phyloP scores from a whole-genome alignment of 2,113 vertebrate genomes.

The Lucifuga dentata region DNA sequence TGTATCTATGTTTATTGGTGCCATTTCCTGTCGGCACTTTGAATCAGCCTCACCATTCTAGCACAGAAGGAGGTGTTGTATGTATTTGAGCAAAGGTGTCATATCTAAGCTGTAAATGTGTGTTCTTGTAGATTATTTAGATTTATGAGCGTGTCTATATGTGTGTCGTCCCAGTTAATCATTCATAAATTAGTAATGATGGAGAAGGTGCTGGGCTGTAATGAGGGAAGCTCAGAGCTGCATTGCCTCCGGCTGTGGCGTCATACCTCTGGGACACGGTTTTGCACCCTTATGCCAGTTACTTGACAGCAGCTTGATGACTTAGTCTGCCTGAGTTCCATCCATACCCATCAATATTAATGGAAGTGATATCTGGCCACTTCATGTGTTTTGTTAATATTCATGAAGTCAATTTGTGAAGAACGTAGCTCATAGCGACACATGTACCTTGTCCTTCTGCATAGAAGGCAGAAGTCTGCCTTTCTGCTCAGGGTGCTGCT shows the following conservation, averaged over 20 bases:
- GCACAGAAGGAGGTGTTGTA: no score
- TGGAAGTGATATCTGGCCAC: conserved; percentile 28
- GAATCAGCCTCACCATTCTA: not conserved
- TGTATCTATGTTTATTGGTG: no score
- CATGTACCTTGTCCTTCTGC: conserved; percentile 47
- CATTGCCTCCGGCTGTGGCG: conserved; percentile 27
- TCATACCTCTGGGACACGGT: conserved; percentile 21
- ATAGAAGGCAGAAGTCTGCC: conserved; percentile 44
- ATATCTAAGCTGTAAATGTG: not conserved
- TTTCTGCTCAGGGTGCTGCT: not conserved
- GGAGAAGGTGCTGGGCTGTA: conserved; percentile 34
- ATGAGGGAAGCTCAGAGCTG: conserved; percentile 26
- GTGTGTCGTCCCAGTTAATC: conserved; percentile 29
- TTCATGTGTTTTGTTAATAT: conserved; percentile 45
- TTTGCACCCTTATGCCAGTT: conserved; percentile 5
- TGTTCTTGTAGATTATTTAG: not conserved
- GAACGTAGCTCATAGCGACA: conserved; percentile 4
- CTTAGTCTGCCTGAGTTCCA: conserved; percentile 40
- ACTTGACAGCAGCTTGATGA: conserved; percentile 57
- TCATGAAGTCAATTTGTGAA: conserved; percentile 26
- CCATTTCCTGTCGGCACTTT: conserved; percentile 15
- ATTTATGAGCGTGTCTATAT: not conserved
- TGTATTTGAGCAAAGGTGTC: no score
- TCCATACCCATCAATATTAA: conserved; percentile 60
- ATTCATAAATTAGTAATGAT: conserved; percentile 44